A percentile compares a stretch with the other conserved stretches of the same genome.
Conservation (phyloP, 2,888 invertebrate species). For the Aromia moschata region DNA sequence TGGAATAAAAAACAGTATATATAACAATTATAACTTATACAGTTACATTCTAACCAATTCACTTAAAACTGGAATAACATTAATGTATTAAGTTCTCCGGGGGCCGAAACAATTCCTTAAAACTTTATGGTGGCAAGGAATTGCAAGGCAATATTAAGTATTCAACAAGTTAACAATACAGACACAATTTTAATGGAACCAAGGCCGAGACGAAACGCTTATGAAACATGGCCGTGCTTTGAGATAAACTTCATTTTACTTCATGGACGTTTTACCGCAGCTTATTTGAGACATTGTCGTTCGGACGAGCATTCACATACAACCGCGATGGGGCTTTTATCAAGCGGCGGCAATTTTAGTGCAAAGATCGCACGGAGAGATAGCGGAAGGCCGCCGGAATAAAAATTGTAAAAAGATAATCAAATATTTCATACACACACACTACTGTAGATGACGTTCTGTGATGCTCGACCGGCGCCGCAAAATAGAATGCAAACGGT, state of each 20-base stretch:
- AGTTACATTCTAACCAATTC: too few relatives aligned
- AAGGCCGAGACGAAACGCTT: conserved; percentile 1
- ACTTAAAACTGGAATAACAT: conserved; percentile 4
- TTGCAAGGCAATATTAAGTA: conserved; percentile 8
- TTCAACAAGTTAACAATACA: conserved; percentile 18
- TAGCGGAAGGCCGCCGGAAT: conserved; percentile 29
- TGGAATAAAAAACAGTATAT: too few relatives aligned
- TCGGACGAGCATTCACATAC: conserved; percentile 1
- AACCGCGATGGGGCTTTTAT: not conserved
- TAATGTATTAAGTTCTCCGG: not conserved
- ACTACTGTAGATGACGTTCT: conserved; percentile 43
- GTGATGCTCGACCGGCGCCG: conserved; percentile 38
- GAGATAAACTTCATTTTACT: conserved; percentile 12
- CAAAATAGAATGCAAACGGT: conserved; percentile 47
- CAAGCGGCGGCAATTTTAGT: conserved; percentile 12
- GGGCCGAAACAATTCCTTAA: conserved; percentile 5
- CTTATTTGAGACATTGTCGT: conserved; percentile 5
- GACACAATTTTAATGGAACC: conserved; percentile 7
- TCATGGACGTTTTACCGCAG: not conserved
- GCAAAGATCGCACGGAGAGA: conserved; percentile 26
- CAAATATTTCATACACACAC: conserved; percentile 43
- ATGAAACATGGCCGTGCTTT: conserved; percentile 4
- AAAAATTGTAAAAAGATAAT: conserved; percentile 35
- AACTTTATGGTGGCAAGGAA: not conserved
- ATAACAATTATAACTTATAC: too few relatives aligned